Base-by-base conservation (phyloP, 1,140 invertebrate species). In the Lamellibrachia luymesi region DNA sequence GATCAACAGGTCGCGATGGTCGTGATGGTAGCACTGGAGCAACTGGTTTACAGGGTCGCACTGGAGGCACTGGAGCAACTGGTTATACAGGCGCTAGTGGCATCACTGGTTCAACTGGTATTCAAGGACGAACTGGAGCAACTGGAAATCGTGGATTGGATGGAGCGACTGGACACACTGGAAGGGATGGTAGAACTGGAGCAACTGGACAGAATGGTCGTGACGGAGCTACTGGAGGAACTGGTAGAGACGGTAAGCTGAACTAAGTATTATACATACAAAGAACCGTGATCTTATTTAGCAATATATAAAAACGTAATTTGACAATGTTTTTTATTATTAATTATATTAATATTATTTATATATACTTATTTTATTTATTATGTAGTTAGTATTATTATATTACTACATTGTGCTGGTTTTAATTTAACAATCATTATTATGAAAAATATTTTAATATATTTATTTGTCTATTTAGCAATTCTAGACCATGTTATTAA, bases 131-230 rank as follows among this genome's bases (percentile, higher is more conserved):
- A 92, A 50, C 5, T 13, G 92, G 92, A 52, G 92, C 50, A 92
- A 92, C 92, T 10, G 92, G 92, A n/a, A 38, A 25, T 13, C 27
- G 5, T 51, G 92, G 92, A 51, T 2, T 2, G 8, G 50, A 92
- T 13, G 92, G 92, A 92, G 91, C 4, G 13, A 93, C 91, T 92
- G 93, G 93, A 50, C 13, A 27, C 51, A 38, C 91, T 89, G 93
- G 93, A 90, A 22, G 51, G 50, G 91, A 92, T 92, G 93, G 93
- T n/a, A 50, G 80, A 38, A 38, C 91, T 50, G 93, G 93, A n/a
- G 56, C 49, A 38, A 92, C 50, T 38, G 92, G 93, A 93, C 50
- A 2, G n/a, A 13, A 92, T 91, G 93, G 93, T 91, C 90, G 27
- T 51, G 38, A 25, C 22, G 93, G 93, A 93, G 51, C 64, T 38